A percentile compares a stretch with the other conserved stretches of the same genome.
These are phyloP conservation scores for Nyctereutes procyonoides DNA, from an alignment of 2,113 vertebrate genomes.

Conservation along the genomic window DNA sequence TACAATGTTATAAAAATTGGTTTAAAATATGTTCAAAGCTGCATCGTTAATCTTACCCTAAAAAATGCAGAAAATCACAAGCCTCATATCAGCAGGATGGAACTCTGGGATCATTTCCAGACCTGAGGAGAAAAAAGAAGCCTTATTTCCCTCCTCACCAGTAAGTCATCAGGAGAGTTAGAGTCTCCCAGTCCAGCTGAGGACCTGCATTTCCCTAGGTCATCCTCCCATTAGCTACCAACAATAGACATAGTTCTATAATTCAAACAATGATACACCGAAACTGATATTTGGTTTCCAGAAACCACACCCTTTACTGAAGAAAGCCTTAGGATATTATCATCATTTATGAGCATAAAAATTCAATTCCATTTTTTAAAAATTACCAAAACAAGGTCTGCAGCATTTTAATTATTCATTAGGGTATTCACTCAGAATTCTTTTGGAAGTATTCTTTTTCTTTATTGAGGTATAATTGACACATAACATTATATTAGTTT, in stretches of 20 bases:
- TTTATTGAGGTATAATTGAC: not conserved
- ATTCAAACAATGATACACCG: not conserved
- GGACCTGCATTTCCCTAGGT: not conserved
- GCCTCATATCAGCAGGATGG: not conserved
- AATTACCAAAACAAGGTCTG: not conserved
- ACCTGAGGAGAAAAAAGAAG: not conserved
- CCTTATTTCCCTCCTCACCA: not conserved
- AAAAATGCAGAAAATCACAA: not conserved
- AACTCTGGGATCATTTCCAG: not conserved
- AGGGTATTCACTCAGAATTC: not conserved
- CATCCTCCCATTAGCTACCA: not conserved
- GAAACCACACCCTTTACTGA: not conserved
- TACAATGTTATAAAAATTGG: not conserved
- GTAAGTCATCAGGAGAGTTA: not conserved
- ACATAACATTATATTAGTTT: not conserved
- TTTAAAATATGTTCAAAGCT: not conserved
- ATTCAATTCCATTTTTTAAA: not conserved
- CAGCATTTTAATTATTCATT: conserved; percentile 33
- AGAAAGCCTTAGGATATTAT: not conserved
- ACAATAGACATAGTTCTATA: not conserved
- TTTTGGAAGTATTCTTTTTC: not conserved
- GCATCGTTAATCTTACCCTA: not conserved
- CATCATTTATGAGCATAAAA: not conserved
- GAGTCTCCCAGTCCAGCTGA: not conserved
- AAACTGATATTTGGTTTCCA: not conserved